phyloP scores from a whole-genome alignment of 1,140 invertebrate genomes.

The Lordiphosa stackelbergi region DNA sequence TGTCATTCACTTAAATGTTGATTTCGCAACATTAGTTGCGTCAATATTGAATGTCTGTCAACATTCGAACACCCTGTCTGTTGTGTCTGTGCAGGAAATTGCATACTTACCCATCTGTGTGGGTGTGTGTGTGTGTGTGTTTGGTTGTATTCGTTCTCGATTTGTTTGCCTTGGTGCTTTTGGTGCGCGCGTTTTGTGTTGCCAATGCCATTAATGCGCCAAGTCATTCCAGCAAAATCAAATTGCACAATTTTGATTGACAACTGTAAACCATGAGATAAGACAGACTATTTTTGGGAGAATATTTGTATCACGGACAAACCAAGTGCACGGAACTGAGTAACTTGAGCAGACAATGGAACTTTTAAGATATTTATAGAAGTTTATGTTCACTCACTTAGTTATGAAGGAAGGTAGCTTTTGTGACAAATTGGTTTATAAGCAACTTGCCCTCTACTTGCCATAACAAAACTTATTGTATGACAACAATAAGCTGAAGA shows the following conservation, averaged over 20 bases:
- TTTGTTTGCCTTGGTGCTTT: slow-evolving; percentile 46
- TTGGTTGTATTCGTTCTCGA: slow-evolving; percentile 25
- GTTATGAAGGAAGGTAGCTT: too few species aligned
- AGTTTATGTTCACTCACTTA: too few species aligned
- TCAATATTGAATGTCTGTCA: slow-evolving; percentile 45
- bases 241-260: slow-evolving; percentile 61
- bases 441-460: too few species aligned
- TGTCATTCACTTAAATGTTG: neutral
- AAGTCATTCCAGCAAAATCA: slow-evolving; percentile 46
- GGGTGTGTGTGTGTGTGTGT: slow-evolving; percentile 3
- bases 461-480: too few species aligned
- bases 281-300: slow-evolving; percentile 33
- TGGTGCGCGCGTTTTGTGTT: slow-evolving; percentile 42
- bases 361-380: too few species aligned
- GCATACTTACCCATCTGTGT: slow-evolving; percentile 5
- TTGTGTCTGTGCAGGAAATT: slow-evolving; percentile 10
- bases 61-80: slow-evolving; percentile 1
- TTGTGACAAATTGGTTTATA: too few species aligned
- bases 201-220: slow-evolving; percentile 18
- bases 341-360: too few species aligned
- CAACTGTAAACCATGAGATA: slow-evolving; percentile 33
- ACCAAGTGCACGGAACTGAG: too few species aligned
- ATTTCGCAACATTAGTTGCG: slow-evolving; percentile 37
- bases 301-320: too few species aligned
- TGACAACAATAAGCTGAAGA: too few species aligned